These are phyloP conservation scores for Andrena marginata DNA, from an alignment of 2,888 invertebrate genomes.

Conservation along the genomic window DNA sequence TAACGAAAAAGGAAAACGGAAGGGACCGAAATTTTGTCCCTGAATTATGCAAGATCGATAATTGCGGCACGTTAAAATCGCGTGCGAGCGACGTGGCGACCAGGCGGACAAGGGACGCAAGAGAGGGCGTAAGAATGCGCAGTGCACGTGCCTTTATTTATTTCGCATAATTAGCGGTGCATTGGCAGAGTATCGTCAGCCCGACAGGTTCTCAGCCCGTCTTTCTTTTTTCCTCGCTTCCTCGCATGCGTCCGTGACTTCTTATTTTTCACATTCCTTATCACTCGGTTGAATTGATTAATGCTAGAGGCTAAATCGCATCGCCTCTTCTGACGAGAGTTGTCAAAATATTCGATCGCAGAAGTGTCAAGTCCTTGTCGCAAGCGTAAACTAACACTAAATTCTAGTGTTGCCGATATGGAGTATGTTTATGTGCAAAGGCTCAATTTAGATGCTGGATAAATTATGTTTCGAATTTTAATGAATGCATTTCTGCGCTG, in stretches of 20 bases:
- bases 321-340: neutral
- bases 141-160: conserved; percentile 80
- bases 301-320: conserved; percentile 3
- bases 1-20: neutral
- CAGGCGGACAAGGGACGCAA: conserved; percentile 41
- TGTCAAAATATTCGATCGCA: neutral
- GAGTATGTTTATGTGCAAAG: too few relatives aligned
- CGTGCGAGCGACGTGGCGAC: conserved; percentile 73
- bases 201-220: conserved; percentile 61
- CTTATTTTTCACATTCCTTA: conserved; percentile 6
- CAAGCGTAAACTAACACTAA: neutral
- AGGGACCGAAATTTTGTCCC: conserved; percentile 47
- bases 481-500: neutral
- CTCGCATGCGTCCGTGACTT: conserved; percentile 27
- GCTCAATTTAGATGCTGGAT: too few relatives aligned
- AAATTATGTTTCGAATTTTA: too few relatives aligned
- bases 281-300: conserved; percentile 26
- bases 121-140: conserved; percentile 76
- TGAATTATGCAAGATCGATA: conserved; percentile 75
- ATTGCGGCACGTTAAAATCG: conserved; percentile 78
- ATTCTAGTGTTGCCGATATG: neutral
- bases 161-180: conserved; percentile 79
- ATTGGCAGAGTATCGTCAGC: conserved; percentile 59
- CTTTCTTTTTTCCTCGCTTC: conserved; percentile 32
- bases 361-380: neutral